These are phyloP conservation scores for Cydia amplana DNA, from an alignment of 1,140 invertebrate species.

Conservation along the genomic window DNA sequence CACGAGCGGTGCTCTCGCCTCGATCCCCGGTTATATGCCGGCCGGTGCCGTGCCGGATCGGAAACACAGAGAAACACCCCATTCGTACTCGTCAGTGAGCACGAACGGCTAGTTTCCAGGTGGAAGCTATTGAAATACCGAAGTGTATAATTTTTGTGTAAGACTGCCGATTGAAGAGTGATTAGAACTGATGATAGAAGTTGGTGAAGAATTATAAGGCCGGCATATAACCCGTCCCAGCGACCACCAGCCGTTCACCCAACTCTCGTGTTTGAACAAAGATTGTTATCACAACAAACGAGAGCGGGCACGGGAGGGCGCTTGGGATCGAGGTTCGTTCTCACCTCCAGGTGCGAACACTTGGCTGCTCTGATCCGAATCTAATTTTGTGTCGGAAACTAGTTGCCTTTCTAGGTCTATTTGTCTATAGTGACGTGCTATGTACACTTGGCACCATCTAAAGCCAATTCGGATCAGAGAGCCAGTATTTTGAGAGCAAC, in stretches of 20 bases:
- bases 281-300: conserved; percentile 15
- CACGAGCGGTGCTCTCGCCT: conserved; percentile 13
- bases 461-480: conserved; percentile 4
- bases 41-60: not conserved
- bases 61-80: not conserved
- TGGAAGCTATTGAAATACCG: not conserved
- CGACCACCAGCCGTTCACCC: conserved; percentile 17
- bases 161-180: conserved; percentile 24
- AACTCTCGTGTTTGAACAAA: conserved; percentile 18
- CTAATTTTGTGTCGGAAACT: conserved; percentile 15
- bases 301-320: conserved; percentile 13
- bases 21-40: conserved; percentile 14
- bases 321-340: not conserved
- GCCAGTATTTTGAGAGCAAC: conserved; percentile 44
- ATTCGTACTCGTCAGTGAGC: not conserved
- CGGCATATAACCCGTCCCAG: conserved; percentile 24
- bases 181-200: not conserved
- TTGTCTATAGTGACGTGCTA: conserved; percentile 23
- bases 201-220: not conserved
- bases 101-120: not conserved
- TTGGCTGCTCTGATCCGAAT: conserved; percentile 19
- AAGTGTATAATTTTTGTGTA: conserved; percentile 8
- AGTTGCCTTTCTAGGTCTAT: conserved; percentile 22
- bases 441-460: conserved; percentile 8
- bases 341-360: not conserved